These are phyloP conservation scores for Acanthisitta chloris DNA, from an alignment of 2,113 vertebrate species.

Conservation along the genomic window DNA sequence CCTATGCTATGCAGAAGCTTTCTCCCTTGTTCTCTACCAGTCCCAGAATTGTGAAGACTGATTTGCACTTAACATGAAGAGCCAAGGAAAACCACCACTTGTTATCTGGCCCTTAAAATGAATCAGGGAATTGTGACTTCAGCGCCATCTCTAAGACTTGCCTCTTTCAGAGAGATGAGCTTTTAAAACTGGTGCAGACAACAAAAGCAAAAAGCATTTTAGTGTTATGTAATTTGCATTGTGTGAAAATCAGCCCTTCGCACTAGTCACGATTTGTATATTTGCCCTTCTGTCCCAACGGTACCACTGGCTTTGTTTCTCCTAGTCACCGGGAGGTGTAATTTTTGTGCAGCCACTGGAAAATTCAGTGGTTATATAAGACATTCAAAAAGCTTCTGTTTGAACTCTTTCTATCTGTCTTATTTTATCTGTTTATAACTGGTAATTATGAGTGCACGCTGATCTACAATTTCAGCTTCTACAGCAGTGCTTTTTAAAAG, in stretches of 20 bases:
- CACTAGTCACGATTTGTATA: neutral
- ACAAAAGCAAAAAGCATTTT: neutral
- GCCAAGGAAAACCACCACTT: neutral
- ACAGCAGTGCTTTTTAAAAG: neutral
- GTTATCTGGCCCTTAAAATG: neutral
- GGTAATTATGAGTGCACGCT: neutral
- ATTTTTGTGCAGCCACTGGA: neutral
- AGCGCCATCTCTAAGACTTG: neutral
- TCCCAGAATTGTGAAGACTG: neutral
- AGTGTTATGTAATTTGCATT: neutral
- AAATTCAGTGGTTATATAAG: slow-evolving; percentile 31
- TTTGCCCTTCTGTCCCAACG: accelerated
- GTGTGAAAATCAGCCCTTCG: neutral
- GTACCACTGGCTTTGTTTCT: neutral
- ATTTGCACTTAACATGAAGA: neutral
- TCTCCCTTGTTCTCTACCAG: neutral
- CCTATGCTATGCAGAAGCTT: too few relatives aligned
- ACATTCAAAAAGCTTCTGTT: neutral
- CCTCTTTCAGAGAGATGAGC: neutral
- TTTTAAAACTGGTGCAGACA: neutral
- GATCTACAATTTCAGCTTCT: slow-evolving; percentile 11
- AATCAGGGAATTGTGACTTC: neutral
- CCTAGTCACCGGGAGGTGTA: neutral
- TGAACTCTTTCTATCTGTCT: slow-evolving; percentile 21
- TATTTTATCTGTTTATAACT: slow-evolving; percentile 13